phyloP scores from a whole-genome alignment of 2,888 invertebrate species.

The Phytoseiulus persimilis region DNA sequence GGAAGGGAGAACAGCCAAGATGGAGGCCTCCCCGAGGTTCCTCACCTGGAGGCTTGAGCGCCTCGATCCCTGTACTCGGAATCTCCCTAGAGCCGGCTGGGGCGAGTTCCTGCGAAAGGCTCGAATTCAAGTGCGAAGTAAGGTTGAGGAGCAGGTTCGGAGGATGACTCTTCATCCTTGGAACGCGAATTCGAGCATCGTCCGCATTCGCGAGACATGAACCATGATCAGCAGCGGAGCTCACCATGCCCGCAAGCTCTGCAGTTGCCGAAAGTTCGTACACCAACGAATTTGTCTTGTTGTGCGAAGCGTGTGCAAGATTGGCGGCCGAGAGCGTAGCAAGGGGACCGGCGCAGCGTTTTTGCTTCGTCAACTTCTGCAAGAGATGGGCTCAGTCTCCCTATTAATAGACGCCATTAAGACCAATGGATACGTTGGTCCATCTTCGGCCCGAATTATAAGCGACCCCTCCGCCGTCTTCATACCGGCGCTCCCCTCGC shows the following conservation, averaged over 20 bases:
- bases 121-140: no score
- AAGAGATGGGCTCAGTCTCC: constrained; percentile 9
- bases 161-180: no score
- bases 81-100: no score
- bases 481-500: constrained; percentile 5
- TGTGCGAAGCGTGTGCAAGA: not conserved
- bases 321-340: not conserved
- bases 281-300: not conserved
- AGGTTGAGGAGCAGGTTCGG: no score
- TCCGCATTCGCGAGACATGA: no score
- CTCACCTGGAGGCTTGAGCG: no score
- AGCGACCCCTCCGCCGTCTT: not conserved
- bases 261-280: not conserved
- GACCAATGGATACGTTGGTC: constrained; percentile 38
- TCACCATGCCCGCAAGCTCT: no score
- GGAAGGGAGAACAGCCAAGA: not conserved
- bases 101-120: no score
- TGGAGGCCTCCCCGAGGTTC: not conserved
- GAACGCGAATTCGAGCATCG: no score
- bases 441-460: constrained; percentile 38
- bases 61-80: no score
- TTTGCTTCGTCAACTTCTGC: constrained; percentile 29
- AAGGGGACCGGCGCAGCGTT: not conserved
- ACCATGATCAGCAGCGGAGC: no score
- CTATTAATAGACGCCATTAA: constrained; percentile 39